phyloP scores from a whole-genome alignment of 2,113 vertebrate species.

The Callipepla californica region DNA sequence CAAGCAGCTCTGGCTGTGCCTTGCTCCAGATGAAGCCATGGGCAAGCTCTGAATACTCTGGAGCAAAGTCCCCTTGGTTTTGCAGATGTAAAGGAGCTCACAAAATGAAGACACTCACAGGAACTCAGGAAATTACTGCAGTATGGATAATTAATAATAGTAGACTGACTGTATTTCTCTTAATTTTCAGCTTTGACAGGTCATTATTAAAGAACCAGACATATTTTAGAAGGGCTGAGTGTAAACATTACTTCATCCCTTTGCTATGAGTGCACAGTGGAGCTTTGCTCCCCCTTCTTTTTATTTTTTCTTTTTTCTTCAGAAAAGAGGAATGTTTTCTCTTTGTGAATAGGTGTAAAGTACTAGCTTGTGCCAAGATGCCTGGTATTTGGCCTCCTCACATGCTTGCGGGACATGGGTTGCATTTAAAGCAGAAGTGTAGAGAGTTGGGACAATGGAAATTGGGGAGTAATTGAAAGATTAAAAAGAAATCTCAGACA shows the following conservation, averaged over 20 bases:
- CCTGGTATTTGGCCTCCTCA: conserved; percentile 68
- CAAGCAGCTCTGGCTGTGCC: not conserved
- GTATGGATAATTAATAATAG: not conserved
- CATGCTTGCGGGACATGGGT: conserved; percentile 29
- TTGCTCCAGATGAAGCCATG: not conserved
- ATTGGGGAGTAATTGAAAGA: conserved; percentile 39
- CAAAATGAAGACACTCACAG: not conserved
- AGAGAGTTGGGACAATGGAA: conserved; percentile 38
- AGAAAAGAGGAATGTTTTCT: conserved; percentile 62
- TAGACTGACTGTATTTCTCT: not conserved
- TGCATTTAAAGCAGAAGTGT: conserved; percentile 64
- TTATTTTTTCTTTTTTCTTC: conserved; percentile 42
- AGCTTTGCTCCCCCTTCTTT: conserved; percentile 12
- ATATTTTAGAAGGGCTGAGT: conserved; percentile 45
- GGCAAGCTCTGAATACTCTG: not conserved
- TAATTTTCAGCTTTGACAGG: conserved; percentile 37
- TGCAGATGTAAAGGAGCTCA: fast-evolving
- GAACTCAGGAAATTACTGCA: not conserved
- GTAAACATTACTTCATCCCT: conserved; percentile 71
- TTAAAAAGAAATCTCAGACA: conserved; percentile 43
- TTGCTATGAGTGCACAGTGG: conserved; percentile 50
- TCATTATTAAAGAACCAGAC: conserved; percentile 55
- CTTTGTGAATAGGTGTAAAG: conserved; percentile 69
- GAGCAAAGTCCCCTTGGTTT: not conserved
- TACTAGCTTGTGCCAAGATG: conserved; percentile 60